Evolutionary conservation across 2,888 invertebrate species (phyloP).

Genomic region (Drosophila paramelanica): DNA sequence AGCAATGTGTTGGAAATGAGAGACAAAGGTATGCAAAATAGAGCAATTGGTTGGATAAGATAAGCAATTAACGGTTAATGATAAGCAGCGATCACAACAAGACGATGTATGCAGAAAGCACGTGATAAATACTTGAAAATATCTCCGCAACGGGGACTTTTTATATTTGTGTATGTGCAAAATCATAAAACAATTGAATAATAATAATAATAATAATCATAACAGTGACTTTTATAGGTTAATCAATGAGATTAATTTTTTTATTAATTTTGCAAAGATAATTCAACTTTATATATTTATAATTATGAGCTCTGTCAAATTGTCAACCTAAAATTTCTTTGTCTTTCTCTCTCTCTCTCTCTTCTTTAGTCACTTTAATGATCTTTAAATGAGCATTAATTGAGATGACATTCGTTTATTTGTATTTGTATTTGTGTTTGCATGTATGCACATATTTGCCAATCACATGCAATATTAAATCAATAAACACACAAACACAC

Average conservation of each 20-base stretch:
- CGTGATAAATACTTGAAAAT: background rate
- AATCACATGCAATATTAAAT: slow-evolving; percentile 38
- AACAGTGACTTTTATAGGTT: too few species aligned
- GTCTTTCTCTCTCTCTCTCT: slow-evolving; percentile 1
- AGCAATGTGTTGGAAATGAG: background rate
- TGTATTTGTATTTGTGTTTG: too few species aligned
- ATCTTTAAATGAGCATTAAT: background rate
- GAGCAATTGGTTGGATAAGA: background rate
- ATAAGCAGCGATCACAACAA: slow-evolving; percentile 7
- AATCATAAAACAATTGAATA: background rate
- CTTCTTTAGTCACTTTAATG: background rate
- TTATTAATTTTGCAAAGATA: too few species aligned
- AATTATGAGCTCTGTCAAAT: background rate
- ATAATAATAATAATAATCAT: background rate
- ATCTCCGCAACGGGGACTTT: background rate
- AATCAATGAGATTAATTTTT: too few species aligned
- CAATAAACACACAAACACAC: slow-evolving; percentile 23
- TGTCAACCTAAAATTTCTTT: background rate
- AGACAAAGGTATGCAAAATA: slow-evolving; percentile 3
- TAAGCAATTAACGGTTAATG: background rate
- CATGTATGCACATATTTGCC: background rate
- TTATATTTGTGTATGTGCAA: background rate
- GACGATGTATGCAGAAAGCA: slow-evolving; percentile 9
- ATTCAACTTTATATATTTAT: too few species aligned
- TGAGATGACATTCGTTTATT: too few species aligned